Evolutionary conservation across 2,888 invertebrate genomes (phyloP).

Genomic region (Calameuta pallipes): DNA sequence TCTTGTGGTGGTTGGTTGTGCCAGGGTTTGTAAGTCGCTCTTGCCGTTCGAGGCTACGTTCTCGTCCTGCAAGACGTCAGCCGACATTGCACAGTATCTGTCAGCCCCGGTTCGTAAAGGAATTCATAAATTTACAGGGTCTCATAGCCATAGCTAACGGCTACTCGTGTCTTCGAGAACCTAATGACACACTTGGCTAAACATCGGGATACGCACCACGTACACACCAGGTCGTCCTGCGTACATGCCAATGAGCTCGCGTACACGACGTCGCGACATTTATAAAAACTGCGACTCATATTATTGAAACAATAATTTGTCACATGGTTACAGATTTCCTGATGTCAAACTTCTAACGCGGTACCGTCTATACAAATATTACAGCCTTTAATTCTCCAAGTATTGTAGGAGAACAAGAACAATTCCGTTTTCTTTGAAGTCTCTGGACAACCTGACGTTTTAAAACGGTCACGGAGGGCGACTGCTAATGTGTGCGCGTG

Average conservation of each 20-base stretch:
- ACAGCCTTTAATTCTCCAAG: neutral
- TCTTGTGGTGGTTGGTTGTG: conserved; percentile 63
- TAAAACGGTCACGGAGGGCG: neutral
- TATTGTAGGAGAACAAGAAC: neutral
- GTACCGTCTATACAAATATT: neutral
- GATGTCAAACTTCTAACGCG: neutral
- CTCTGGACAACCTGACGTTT: neutral
- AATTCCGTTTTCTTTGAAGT: neutral
- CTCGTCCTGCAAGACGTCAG: conserved; percentile 37
- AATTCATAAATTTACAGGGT: neutral
- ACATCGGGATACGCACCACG: conserved; percentile 25
- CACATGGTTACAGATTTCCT: neutral
- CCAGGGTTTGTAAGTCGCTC: conserved; percentile 42
- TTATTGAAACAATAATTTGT: neutral
- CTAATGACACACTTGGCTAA: conserved; percentile 38
- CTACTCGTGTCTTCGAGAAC: conserved; percentile 29
- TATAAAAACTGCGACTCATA: neutral
- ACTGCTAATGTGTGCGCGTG: neutral
- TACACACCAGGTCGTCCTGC: neutral
- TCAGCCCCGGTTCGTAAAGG: neutral
- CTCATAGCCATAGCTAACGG: conserved; percentile 19
- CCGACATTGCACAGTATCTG: conserved; percentile 33
- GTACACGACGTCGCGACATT: neutral
- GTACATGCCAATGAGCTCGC: neutral
- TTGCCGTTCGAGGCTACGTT: conserved; percentile 46